These are phyloP conservation scores for Bombylius major DNA, from an alignment of 2,888 invertebrate species.

Conservation along the genomic window DNA sequence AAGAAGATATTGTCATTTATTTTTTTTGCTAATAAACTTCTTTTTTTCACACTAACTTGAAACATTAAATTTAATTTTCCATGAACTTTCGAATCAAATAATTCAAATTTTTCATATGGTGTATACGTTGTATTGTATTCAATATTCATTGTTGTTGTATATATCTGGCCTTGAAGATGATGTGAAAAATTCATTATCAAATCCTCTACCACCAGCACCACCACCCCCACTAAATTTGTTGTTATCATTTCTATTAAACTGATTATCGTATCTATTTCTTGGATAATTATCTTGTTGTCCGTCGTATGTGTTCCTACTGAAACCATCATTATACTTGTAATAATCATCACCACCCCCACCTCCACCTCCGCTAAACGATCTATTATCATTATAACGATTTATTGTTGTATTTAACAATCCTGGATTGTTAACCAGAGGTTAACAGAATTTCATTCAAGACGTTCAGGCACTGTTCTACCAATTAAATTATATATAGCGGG, in stretches of 20 bases:
- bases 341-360: neutral
- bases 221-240: conserved; percentile 15
- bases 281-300: conserved; percentile 19
- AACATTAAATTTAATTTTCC: conserved; percentile 61
- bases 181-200: conserved; percentile 28
- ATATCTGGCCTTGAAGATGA: conserved; percentile 20
- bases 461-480: no score
- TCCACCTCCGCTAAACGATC: no score
- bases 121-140: conserved; percentile 21
- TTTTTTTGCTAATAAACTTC: no score
- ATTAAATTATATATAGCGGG: no score
- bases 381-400: conserved; percentile 3
- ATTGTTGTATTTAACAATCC: conserved; percentile 1
- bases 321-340: conserved; percentile 11
- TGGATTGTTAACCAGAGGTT: no score
- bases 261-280: neutral
- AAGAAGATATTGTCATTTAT: no score
- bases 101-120: conserved; percentile 47
- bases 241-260: conserved; percentile 10
- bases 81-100: conserved; percentile 63
- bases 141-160: conserved; percentile 16
- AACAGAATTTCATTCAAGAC: no score
- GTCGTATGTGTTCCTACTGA: conserved; percentile 4
- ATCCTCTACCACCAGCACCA: conserved; percentile 24
- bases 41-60: conserved; percentile 44